Conservation (phyloP, 2,113 vertebrate genomes). For the Halcyon senegalensis region DNA sequence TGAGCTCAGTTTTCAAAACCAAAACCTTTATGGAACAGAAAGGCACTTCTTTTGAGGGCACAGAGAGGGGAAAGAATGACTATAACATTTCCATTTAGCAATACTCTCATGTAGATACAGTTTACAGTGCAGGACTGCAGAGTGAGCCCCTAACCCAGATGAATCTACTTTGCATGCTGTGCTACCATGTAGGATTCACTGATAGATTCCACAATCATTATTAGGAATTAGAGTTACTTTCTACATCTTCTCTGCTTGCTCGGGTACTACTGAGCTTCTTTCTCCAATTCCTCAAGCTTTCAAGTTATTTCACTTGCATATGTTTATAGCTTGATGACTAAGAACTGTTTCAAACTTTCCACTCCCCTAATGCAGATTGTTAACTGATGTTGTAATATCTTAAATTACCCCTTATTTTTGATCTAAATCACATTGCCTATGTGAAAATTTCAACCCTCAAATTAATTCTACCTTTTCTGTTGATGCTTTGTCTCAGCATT, state of each 20-base stretch:
- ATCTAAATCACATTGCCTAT: background rate
- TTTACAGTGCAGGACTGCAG: background rate
- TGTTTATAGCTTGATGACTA: background rate
- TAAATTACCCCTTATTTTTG: background rate
- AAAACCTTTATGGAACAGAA: background rate
- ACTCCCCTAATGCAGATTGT: background rate
- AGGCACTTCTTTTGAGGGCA: rapidly evolving
- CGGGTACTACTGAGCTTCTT: background rate
- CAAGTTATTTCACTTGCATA: background rate
- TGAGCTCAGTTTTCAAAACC: background rate
- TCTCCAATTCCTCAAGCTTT: background rate
- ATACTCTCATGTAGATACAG: background rate
- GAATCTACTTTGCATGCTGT: background rate
- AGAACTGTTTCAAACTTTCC: background rate
- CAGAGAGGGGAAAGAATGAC: background rate
- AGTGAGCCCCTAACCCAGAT: background rate
- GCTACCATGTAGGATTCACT: background rate
- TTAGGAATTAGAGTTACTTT: background rate
- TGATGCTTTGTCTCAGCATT: background rate
- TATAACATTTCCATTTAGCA: background rate
- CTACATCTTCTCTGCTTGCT: background rate
- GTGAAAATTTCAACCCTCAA: background rate
- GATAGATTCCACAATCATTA: background rate
- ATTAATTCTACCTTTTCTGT: background rate
- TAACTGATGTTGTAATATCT: background rate